These are phyloP conservation scores for Metopia argyrocephala DNA, from an alignment of 2,888 invertebrate genomes.

Conservation along the genomic window DNA sequence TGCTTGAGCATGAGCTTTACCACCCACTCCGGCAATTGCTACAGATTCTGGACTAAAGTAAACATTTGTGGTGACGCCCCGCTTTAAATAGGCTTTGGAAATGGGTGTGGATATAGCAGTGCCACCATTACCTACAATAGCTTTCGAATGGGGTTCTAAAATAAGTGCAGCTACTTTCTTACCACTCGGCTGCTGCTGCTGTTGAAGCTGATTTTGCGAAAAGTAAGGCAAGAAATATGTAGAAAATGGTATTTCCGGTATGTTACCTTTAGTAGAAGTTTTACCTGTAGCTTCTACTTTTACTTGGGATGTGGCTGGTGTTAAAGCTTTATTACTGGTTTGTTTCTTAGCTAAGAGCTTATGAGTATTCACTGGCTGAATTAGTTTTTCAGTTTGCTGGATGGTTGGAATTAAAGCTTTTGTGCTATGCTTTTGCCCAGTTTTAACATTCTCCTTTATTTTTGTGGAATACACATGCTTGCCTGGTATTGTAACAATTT, in stretches of 20 bases:
- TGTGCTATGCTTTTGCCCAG: background rate
- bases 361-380: background rate
- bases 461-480: conserved; percentile 68
- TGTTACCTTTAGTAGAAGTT: conserved; percentile 73
- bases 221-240: conserved; percentile 75
- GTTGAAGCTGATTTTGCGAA: conserved; percentile 57
- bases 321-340: conserved; percentile 54
- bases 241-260: conserved; percentile 75
- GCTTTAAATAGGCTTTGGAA: conserved; percentile 83
- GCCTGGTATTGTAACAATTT: conserved; percentile 73
- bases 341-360: conserved; percentile 27
- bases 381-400: conserved; percentile 1
- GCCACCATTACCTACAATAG: conserved; percentile 83
- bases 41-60: conserved; percentile 84
- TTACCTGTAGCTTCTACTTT: conserved; percentile 75
- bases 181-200: conserved; percentile 41
- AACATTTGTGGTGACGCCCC: conserved; percentile 82
- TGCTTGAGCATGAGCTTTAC: conserved; percentile 87
- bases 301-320: conserved; percentile 57
- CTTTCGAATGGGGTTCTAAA: conserved; percentile 84
- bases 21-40: conserved; percentile 87
- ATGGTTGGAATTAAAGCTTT: background rate
- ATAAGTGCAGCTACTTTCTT: conserved; percentile 77
- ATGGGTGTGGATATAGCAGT: conserved; percentile 85
- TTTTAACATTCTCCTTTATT: conserved; percentile 51